These are phyloP conservation scores for Tenthredo distinguenda DNA, from an alignment of 2,888 invertebrate genomes.

Conservation along the genomic window DNA sequence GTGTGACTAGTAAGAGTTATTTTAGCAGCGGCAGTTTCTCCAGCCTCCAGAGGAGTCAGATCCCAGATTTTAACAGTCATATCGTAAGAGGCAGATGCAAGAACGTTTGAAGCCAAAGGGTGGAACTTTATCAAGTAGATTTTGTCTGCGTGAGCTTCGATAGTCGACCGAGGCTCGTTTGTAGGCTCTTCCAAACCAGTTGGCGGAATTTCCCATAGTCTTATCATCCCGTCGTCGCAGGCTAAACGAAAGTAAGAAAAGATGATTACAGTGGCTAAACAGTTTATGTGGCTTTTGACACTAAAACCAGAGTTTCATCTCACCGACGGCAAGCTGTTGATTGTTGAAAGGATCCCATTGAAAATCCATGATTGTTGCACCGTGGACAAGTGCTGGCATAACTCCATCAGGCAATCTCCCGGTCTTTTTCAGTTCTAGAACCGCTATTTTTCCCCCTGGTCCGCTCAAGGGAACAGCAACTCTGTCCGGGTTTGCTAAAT, in stretches of 20 bases:
- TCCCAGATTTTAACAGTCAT: constrained; percentile 95
- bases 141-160: constrained; percentile 93
- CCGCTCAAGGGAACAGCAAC: constrained; percentile 95
- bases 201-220: constrained; percentile 89
- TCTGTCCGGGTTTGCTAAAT: constrained; percentile 88
- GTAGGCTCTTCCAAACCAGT: constrained; percentile 87
- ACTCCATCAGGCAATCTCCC: constrained; percentile 90
- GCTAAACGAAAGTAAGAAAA: constrained; percentile 77
- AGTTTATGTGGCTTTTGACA: neutral
- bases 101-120: constrained; percentile 91
- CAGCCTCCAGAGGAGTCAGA: constrained; percentile 77
- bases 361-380: constrained; percentile 94
- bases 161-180: constrained; percentile 85
- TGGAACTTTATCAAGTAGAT: constrained; percentile 95
- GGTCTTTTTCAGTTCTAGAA: constrained; percentile 89
- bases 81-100: constrained; percentile 95
- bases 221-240: constrained; percentile 92
- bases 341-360: constrained; percentile 96
- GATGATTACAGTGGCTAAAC: neutral
- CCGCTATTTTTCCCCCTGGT: constrained; percentile 93
- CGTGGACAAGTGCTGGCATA: constrained; percentile 93
- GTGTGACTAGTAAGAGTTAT: constrained; percentile 88
- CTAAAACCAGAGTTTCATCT: constrained; percentile 55
- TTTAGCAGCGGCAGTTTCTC: constrained; percentile 81
- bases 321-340: constrained; percentile 87